Evolutionary conservation across 1,140 invertebrate genomes (phyloP).

Genomic region (Meloidogyne exigua): DNA sequence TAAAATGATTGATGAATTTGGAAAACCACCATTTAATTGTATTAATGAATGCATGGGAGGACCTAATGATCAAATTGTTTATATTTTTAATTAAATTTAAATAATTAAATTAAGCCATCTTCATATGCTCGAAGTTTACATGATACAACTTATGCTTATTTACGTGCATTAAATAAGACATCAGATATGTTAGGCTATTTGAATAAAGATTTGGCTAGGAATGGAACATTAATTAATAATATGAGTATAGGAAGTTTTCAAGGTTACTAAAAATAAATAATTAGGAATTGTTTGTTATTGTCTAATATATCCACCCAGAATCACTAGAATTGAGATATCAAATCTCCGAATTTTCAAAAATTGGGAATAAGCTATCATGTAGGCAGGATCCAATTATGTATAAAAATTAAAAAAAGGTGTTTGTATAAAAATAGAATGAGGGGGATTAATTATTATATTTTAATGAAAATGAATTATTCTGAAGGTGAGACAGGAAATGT

Average conservation of each 20-base stretch:
- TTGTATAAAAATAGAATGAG: too few species aligned
- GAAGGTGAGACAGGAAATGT: slow-evolving; percentile 42
- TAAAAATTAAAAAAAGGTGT: too few species aligned
- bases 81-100: not conserved
- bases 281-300: not conserved
- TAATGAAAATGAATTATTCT: too few species aligned
- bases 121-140: slow-evolving; percentile 35
- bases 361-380: too few species aligned
- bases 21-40: slow-evolving; percentile 40
- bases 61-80: slow-evolving; percentile 25
- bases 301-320: too few species aligned
- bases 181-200: slow-evolving; percentile 8
- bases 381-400: too few species aligned
- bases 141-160: slow-evolving; percentile 39
- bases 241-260: not conserved
- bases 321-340: too few species aligned
- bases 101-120: slow-evolving; percentile 23
- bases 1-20: slow-evolving; percentile 29
- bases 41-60: slow-evolving; percentile 36
- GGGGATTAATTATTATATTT: too few species aligned
- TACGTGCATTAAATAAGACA: slow-evolving; percentile 35
- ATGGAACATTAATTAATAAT: slow-evolving; percentile 20
- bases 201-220: not conserved
- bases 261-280: not conserved
- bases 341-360: too few species aligned